These are phyloP conservation scores for Campylorhamphus procurvoides DNA, from an alignment of 2,113 vertebrate genomes.

Conservation along the genomic window DNA sequence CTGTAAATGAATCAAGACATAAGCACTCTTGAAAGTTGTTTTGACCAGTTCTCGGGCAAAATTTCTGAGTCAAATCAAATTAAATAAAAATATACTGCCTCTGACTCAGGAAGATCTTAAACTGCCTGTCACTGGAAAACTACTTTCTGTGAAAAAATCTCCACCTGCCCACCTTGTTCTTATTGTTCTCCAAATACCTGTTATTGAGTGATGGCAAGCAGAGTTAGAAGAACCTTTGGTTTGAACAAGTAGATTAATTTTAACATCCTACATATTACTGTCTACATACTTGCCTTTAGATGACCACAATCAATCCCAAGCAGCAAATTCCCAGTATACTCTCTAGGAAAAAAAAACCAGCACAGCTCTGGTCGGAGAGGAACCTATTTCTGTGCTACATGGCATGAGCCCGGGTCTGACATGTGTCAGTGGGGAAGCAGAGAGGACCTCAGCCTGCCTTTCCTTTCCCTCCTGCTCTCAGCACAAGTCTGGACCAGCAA, in stretches of 20 bases:
- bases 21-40: neutral
- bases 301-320: neutral
- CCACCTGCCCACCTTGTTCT: neutral
- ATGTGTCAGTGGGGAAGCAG: neutral
- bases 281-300: neutral
- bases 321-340: neutral
- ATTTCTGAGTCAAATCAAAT: neutral
- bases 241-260: neutral
- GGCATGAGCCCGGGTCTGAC: rapidly evolving
- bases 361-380: neutral
- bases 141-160: neutral
- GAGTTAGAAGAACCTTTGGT: neutral
- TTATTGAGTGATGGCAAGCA: neutral
- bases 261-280: neutral
- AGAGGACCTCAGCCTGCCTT: neutral
- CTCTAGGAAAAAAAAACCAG: rapidly evolving
- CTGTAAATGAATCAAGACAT: neutral
- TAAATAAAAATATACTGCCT: neutral
- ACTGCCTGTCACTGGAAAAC: neutral
- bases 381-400: rapidly evolving
- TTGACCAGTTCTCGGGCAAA: neutral
- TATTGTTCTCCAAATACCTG: neutral
- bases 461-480: neutral
- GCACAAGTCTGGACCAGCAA: too few relatives aligned
- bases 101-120: neutral